Evolutionary conservation across 2,797 vertebrate genomes (phyloP), one percentile per base, ranked within the genome.

Genomic region (Brachyrhaphis roseni): DNA sequence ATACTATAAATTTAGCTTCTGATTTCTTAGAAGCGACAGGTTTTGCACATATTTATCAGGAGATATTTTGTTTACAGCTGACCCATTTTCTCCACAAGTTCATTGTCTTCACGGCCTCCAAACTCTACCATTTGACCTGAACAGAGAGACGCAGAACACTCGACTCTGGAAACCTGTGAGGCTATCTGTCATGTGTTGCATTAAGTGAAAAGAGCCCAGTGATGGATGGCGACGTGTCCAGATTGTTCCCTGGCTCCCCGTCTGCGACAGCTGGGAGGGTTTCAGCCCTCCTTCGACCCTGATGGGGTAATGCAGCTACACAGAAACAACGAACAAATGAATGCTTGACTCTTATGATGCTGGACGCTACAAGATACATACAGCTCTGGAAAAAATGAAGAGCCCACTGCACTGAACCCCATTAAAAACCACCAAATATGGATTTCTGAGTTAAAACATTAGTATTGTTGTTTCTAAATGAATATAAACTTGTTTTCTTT

Each of bases 151-250:
- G 68, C 68, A 28, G n/a, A 71, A 26, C 8, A 15, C 66, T 43
- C 26, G 11, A 70, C 36, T 41, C 64, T 39, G 64, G 31, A 23
- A 66, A n/a, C 10, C 11, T n/a, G 36, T 43, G 66, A 70, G 23
- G 39, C 26, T 45, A 26, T 70, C 28, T 71, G 2, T 71, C 68
- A 46, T 16, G 68, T n/a, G 39, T 16, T 43, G 6, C 39, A 45
- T 71, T 45, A 71, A 45, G 68, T 71, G 41, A 71, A 71, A 46
- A n/a, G 41, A 45, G 26, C 45, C 68, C 39, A 26, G 39, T 71
- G 68, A 71, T 71, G 68, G 41, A 71, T 71, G 68, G 66, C 39
- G 10, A 7, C 2, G 13, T 45, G 41, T 71, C 12, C 41, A 71
- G 23, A 43, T 71, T 45, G 68, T 45, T 28, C 41, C 26, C 68